Conservation (phyloP, 92 coral and sea anemone genomes). For the Palythoa caribaeorum region DNA sequence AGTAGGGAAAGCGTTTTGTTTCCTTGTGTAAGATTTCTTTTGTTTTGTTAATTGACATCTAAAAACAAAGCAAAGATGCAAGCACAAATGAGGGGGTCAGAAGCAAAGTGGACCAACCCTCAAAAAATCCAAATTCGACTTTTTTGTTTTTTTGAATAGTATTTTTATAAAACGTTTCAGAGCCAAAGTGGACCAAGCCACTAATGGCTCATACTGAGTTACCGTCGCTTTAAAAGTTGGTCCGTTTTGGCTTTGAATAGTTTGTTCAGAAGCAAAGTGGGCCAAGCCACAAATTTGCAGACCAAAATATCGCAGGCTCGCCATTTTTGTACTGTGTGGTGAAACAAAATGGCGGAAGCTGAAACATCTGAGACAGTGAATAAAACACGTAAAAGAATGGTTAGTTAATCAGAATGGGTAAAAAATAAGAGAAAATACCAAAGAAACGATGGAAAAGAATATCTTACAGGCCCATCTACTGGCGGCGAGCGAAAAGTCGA, state of each 20-base stretch:
- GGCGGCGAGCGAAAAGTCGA: slow-evolving; percentile 51
- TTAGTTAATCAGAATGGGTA: slow-evolving; percentile 54
- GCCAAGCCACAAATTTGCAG: slow-evolving; percentile 35
- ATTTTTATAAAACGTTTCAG: slow-evolving; percentile 32
- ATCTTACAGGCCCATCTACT: slow-evolving; percentile 44
- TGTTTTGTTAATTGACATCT: no score
- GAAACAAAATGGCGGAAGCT: slow-evolving; percentile 59
- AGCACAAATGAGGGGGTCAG: slow-evolving; percentile 25
- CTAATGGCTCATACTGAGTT: not conserved
- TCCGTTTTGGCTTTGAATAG: not conserved
- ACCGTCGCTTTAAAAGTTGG: not conserved
- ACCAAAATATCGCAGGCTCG: slow-evolving; percentile 36
- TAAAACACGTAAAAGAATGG: slow-evolving; percentile 55
- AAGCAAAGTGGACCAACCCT: slow-evolving; percentile 38
- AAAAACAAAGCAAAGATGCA: no score
- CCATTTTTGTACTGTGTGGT: not conserved
- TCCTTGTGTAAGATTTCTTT: no score
- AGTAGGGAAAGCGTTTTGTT: no score
- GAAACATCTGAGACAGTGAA: slow-evolving; percentile 37
- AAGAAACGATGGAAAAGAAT: slow-evolving; percentile 59
- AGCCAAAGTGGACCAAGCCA: slow-evolving; percentile 9
- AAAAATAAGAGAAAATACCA: slow-evolving; percentile 54
- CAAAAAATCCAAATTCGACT: slow-evolving; percentile 16
- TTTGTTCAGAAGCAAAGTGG: slow-evolving; percentile 20
- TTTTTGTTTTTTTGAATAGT: slow-evolving; percentile 27